A percentile compares a stretch with the other conserved stretches of the same genome.
Conservation (phyloP, 53 echinoderm and acorn worm genomes). For the Henricia sp. region DNA sequence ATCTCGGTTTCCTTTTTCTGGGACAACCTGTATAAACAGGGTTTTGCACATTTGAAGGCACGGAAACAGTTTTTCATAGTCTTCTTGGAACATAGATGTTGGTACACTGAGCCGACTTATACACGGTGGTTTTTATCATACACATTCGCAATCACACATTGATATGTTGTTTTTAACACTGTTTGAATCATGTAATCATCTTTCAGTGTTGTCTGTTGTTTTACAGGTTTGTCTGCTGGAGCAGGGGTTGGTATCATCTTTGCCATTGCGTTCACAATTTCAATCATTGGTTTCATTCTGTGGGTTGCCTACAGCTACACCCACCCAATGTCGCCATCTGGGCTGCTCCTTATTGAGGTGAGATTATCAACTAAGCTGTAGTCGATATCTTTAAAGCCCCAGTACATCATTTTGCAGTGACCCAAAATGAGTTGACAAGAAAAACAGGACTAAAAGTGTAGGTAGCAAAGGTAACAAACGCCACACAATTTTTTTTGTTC, state of each 20-base stretch:
- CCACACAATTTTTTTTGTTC: too few relatives aligned
- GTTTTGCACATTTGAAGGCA: too few relatives aligned
- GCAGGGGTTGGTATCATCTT: slow-evolving; percentile 32
- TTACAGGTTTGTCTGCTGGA: slow-evolving; percentile 38
- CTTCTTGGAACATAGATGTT: too few relatives aligned
- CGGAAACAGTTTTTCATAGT: too few relatives aligned
- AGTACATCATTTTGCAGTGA: too few relatives aligned
- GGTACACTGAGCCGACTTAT: not conserved
- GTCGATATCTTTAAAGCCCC: not conserved
- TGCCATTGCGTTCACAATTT: not conserved
- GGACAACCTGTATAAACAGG: too few relatives aligned
- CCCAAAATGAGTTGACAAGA: too few relatives aligned
- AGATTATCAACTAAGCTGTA: not conserved
- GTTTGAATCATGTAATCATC: too few relatives aligned
- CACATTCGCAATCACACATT: not conserved
- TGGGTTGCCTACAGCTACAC: slow-evolving; percentile 71
- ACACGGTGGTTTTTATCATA: too few relatives aligned
- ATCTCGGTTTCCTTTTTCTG: too few relatives aligned
- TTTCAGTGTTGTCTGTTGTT: not conserved
- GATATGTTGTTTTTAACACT: not conserved
- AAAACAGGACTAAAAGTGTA: too few relatives aligned
- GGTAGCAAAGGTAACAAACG: too few relatives aligned
- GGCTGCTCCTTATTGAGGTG: slow-evolving; percentile 75
- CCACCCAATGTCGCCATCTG: slow-evolving; percentile 72
- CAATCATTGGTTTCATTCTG: slow-evolving; percentile 9